Evolutionary conservation across 2,888 invertebrate species (phyloP), one percentile per base, ranked within the genome.

Genomic region (Lithophane leautieri): DNA sequence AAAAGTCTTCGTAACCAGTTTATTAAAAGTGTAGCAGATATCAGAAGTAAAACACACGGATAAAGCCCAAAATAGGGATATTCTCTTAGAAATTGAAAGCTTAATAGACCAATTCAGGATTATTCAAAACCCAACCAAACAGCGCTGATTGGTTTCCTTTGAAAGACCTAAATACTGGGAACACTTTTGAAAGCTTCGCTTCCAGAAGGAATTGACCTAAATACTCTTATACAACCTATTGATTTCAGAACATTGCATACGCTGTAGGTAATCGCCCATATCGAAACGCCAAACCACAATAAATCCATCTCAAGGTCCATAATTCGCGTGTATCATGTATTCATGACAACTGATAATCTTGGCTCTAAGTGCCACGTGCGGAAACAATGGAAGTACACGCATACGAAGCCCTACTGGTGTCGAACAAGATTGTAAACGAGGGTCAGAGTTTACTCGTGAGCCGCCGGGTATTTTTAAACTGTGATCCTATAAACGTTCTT

Each of bases 351-450:
- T 40, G 52, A 40, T 77, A 77, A 82, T 80, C 68, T 63, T 54
- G 62, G 75, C 67, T 71, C 60, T 78, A 73, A 73, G 28, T 7
- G 34, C 60, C 77, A 84, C 81, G 79, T 72, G 78, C 42, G 44
- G 63, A 68, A 68, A 85, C 82, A 78, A 76, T 81, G 66, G 47
- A 69, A 50, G 28, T 73, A 78, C 73, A 69, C 47, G 67, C 66
- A 66, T 70, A 44, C 19, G 87, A 88, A 88, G 82, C 88, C 88
- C 60, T 88, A 88, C 67, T 52, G 22, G 52, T 80, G 81, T 76
- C 34, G 77, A 84, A 82, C 82, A 78, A 84, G 81, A 84, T 78
- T 82, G 83, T 79, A 58, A 69, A 69, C 56, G 68, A 81, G 77
- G 84, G 75, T 78, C 81, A 78, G 25, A 74, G 65, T 76, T 73